These are phyloP conservation scores for Sarcophaga bullata DNA, from an alignment of 1,140 invertebrate genomes.

Conservation along the genomic window DNA sequence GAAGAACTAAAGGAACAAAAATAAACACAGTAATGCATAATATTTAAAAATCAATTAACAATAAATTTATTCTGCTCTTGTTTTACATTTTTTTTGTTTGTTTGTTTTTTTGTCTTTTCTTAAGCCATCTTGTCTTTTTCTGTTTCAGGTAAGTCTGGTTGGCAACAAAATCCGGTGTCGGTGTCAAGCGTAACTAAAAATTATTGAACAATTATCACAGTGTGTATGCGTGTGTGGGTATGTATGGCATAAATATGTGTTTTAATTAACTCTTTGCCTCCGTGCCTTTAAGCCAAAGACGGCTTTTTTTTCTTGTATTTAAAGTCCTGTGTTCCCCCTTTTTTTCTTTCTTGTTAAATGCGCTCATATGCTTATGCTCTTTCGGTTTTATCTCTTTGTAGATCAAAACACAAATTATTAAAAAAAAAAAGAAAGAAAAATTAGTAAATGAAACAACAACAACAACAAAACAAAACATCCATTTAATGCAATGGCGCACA, in stretches of 20 bases:
- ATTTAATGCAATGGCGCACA: constrained; percentile 7
- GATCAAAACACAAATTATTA: neutral
- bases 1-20: too few species aligned
- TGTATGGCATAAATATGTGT: neutral
- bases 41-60: neutral
- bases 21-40: neutral
- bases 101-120: too few species aligned
- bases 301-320: too few species aligned
- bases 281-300: neutral
- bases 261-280: neutral
- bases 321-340: too few species aligned
- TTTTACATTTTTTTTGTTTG: too few species aligned
- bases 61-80: neutral
- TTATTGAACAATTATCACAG: neutral
- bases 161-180: neutral
- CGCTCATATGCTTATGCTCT: neutral
- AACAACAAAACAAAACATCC: neutral
- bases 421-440: neutral
- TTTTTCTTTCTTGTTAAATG: too few species aligned
- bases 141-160: neutral
- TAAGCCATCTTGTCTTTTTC: neutral
- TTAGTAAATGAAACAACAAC: neutral
- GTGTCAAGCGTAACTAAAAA: neutral
- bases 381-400: neutral
- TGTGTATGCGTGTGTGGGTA: neutral